Percentiles rank a stretch among this genome's conserved stretches.
phyloP scores from a whole-genome alignment of 35 echinoderm and acorn worm species.

The Patiria miniata region DNA sequence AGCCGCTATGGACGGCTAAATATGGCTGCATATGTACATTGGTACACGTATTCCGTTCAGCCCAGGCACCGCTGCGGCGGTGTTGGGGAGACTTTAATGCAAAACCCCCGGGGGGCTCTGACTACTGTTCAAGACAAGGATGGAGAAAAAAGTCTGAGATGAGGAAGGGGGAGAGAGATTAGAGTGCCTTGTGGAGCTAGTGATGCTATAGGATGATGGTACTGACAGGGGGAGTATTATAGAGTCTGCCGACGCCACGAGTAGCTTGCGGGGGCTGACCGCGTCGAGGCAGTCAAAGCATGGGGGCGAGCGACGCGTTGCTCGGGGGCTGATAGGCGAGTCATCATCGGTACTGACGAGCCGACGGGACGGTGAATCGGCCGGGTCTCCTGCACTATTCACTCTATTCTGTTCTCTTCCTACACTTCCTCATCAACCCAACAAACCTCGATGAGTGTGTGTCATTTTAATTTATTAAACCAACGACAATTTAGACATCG shows the following conservation, averaged over 20 bases:
- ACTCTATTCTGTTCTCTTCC: neutral
- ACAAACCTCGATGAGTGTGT: too few relatives aligned
- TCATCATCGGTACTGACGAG: neutral
- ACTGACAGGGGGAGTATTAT: too few relatives aligned
- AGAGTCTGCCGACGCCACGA: neutral
- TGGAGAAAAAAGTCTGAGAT: neutral
- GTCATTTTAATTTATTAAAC: too few relatives aligned
- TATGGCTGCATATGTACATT: too few relatives aligned
- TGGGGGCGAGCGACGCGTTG: neutral
- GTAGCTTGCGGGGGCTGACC: neutral
- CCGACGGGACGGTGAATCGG: neutral
- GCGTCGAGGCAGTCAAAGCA: neutral
- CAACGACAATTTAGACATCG: too few relatives aligned
- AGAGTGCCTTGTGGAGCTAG: too few relatives aligned
- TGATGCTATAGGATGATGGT: too few relatives aligned
- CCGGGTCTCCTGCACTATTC: conserved; percentile 1
- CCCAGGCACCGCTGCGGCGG: neutral
- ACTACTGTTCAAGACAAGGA: neutral
- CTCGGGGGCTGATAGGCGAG: neutral
- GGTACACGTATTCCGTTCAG: too few relatives aligned
- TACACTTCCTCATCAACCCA: neutral
- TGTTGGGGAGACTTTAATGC: neutral
- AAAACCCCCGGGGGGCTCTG: neutral
- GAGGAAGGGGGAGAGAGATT: neutral
- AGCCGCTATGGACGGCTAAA: neutral